Conservation (phyloP, 2,888 invertebrate genomes). For the Malthinus flaveolus region DNA sequence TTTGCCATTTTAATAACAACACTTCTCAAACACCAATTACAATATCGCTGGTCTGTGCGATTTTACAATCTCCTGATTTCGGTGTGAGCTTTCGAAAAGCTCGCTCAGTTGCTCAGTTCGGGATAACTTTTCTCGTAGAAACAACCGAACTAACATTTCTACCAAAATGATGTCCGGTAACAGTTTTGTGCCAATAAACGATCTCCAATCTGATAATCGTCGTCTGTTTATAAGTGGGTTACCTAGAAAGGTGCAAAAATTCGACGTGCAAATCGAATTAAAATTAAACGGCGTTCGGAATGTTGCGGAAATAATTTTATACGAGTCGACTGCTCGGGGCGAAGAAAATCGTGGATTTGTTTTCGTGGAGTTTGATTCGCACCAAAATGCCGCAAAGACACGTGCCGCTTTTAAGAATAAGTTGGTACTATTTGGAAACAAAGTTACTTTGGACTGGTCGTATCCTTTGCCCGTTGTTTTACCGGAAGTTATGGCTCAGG, state of each 20-base stretch:
- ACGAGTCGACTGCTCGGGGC: constrained; percentile 61
- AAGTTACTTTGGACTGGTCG: constrained; percentile 82
- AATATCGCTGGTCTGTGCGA: no score
- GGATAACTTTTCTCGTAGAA: no score
- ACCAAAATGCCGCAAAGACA: constrained; percentile 71
- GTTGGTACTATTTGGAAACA: constrained; percentile 65
- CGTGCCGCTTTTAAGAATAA: constrained; percentile 55
- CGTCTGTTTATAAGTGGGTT: constrained; percentile 45
- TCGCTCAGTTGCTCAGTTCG: no score
- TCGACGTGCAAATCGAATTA: constrained; percentile 66
- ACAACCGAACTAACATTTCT: no score
- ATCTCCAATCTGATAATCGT: constrained; percentile 42
- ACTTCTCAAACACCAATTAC: no score
- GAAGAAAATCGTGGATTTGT: constrained; percentile 72
- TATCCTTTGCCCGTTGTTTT: constrained; percentile 75
- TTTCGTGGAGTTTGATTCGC: constrained; percentile 78
- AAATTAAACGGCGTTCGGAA: constrained; percentile 54
- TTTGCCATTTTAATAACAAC: no score
- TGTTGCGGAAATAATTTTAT: constrained; percentile 62
- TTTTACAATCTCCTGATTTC: no score
- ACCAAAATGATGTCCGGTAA: no score
- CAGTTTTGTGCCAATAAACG: no score
- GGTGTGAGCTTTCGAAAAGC: no score
- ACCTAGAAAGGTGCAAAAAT: constrained; percentile 47
- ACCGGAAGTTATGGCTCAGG: constrained; percentile 67